A percentile compares a stretch with the other conserved stretches of the same genome.
These are phyloP conservation scores for Bradysia coprophila DNA, from an alignment of 1,140 invertebrate species.

Conservation along the genomic window DNA sequence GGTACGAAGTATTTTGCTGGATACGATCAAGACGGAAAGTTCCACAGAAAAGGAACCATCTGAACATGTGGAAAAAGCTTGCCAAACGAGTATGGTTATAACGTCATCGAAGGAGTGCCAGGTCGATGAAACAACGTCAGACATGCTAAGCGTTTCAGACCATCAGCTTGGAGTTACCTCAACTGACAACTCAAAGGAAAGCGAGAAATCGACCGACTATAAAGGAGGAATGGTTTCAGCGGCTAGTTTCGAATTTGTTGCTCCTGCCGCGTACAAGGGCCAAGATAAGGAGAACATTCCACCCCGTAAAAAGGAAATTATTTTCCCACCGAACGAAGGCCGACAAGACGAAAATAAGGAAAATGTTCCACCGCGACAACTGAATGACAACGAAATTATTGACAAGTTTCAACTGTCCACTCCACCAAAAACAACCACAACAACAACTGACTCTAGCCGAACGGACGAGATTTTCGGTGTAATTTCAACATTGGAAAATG, in stretches of 20 bases:
- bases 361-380: not conserved
- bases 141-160: too few species aligned
- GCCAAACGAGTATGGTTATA: not conserved
- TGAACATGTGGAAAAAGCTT: not conserved
- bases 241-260: not conserved
- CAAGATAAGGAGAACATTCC: not conserved
- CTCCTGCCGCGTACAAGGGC: not conserved
- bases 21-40: too few species aligned
- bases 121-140: not conserved
- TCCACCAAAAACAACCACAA: too few species aligned
- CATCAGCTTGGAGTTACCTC: too few species aligned
- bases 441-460: too few species aligned
- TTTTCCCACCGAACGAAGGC: not conserved
- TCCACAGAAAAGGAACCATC: too few species aligned
- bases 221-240: not conserved
- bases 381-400: too few species aligned
- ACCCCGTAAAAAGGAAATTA: not conserved
- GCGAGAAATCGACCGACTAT: not conserved
- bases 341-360: not conserved
- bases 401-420: not conserved
- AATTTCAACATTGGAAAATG: not conserved
- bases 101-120: not conserved
- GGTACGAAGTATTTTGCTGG: too few species aligned
- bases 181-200: not conserved
- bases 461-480: too few species aligned